Evolutionary conservation across 2,113 vertebrate species (phyloP), one percentile per base, ranked within the genome.

Genomic region (Xiphias gladius): DNA sequence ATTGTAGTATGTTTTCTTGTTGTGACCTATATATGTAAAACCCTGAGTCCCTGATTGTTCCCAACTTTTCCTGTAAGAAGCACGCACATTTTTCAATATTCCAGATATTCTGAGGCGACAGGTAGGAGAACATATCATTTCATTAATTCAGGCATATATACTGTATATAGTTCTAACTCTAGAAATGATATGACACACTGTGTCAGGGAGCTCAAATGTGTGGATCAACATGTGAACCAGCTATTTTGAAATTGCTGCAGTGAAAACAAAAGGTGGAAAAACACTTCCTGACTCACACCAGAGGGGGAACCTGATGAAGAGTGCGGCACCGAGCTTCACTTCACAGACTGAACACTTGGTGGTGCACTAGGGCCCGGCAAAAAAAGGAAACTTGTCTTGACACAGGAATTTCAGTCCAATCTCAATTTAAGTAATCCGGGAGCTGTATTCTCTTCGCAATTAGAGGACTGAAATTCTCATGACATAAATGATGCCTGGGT

Each of bases 221-320:
- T 76, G 61, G 17, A 80, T 14, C 76, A 19, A 32, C 66, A 57
- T 48, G 70, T 67, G 52, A 82, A 84, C 7, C n/a, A 59, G 71
- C 68, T 65, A 88, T 84, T 86, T 63, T 80, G 50, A 83, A 86
- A 87, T 35, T 57, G 77, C 76, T 87, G 77, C 68, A 79, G 80
- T 62, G 2, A 76, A 83, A 92, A 87, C 67, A 87, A 84, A 89
- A 64, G 64, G 59, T 73, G 75, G 46, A 67, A 77, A 91, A 91
- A 77, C 65, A 83, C 48, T 83, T 84, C 72, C 82, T 71, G 73
- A 28, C 52, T 61, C 52, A 24, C 55, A 63, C 12, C 46, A 54
- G 77, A 87, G 86, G 72, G 72, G 35, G 79, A 52, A 65, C 43
- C 48, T 84, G 86, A 84, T n/a, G 26, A 67, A 78, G 19, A 79